Base-by-base conservation (phyloP, 2,797 vertebrate genomes). In the Sebastiscus tertius region DNA sequence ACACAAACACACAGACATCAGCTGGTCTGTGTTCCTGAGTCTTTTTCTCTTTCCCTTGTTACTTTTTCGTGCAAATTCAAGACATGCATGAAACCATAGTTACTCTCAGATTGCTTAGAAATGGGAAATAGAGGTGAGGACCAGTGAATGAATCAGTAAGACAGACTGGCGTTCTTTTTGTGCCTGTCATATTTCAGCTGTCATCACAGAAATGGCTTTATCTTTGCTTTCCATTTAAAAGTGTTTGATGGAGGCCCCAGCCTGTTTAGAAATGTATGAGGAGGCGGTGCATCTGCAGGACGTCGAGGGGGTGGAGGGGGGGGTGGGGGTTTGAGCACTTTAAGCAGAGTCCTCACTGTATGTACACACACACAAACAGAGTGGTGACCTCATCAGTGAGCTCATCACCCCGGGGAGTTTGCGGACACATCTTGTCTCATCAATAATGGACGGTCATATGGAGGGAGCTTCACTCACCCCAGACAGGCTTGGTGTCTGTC, bases 361-460 rank as follows among this genome's bases (percentile, higher is more conserved):
- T 22, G 27, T 10, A 22, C 20, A n/a, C 20, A 52, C 49, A 52
- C 14, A 59, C 58, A 59, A 79, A 75, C 65, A 74, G 26, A 75
- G 42, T 13, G 62, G 64, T 91, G 90, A 92, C 86, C 78, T 93
- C 88, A 87, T 84, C 69, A 70, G 36, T 88, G 76, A 88, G 82
- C 81, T 90, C 89, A 84, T 54, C 75, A 34, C 87, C 89, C 71
- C 73, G 10, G 70, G 77, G 86, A 58, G 56, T 8, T 54, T 63
- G 52, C 79, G 77, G 78, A 78, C 68, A 73, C 81, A 72, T 86
- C 77, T 84, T 55, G 79, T 84, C 80, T 91, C 80, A 82, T 93
- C 70, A 94, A 91, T 94, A 88, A 92, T 89, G 77, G 82, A 92
- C 13, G 0, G 74, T 73, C 75, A 73, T 79, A 87, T 58, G 54